phyloP scores from a whole-genome alignment of 2,888 invertebrate genomes.

The Camponotus fellah region DNA sequence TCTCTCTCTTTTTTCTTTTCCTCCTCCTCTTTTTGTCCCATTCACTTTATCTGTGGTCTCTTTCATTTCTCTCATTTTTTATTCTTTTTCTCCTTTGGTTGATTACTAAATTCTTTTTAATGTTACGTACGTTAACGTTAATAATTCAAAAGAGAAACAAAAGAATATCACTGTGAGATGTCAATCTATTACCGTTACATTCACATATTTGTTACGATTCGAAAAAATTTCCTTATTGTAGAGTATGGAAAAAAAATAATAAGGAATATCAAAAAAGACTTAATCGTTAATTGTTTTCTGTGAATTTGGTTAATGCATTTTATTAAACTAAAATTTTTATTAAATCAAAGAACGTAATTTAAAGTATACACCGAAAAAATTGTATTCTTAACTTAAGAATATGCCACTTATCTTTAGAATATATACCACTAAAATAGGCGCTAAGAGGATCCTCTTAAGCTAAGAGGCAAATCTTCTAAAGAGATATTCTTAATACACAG shows the following conservation, averaged over 20 bases:
- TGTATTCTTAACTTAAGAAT: too few relatives aligned
- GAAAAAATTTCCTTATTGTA: not conserved
- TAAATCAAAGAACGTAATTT: not conserved
- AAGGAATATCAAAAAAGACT: not conserved
- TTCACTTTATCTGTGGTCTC: slow-evolving; percentile 38
- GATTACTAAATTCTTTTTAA: not conserved
- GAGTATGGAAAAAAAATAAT: not conserved
- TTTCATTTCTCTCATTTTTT: not conserved
- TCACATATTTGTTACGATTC: not conserved
- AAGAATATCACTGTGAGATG: not conserved
- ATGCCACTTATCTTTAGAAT: too few relatives aligned
- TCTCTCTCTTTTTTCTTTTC: not conserved
- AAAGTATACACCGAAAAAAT: too few relatives aligned
- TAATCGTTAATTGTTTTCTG: not conserved
- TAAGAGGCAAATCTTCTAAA: too few relatives aligned
- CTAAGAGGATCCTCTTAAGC: too few relatives aligned
- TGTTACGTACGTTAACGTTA: not conserved
- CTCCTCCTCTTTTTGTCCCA: slow-evolving; percentile 1
- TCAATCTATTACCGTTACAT: not conserved
- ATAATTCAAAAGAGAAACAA: not conserved
- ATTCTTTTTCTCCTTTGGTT: not conserved
- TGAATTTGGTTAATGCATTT: not conserved
- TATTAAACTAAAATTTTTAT: not conserved
- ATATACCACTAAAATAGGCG: too few relatives aligned
- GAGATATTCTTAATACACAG: too few relatives aligned